Conservation (phyloP, 2,113 vertebrate species). For the Oncorhynchus keta region DNA sequence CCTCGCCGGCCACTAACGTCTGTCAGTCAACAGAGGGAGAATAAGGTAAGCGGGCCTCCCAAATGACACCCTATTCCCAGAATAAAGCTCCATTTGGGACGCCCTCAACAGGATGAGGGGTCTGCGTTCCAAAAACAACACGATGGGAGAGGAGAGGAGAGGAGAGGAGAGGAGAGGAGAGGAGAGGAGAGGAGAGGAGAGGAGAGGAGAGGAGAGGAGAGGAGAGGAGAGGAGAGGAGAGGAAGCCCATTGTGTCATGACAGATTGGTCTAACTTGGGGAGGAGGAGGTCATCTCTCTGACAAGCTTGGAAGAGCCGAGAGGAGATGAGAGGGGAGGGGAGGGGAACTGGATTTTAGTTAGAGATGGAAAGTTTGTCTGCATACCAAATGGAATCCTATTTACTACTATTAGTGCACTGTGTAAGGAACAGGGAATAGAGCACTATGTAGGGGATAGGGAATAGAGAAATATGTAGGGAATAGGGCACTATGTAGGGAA, state of each 20-base stretch:
- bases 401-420: too few relatives aligned
- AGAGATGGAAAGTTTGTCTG: conserved; percentile 49
- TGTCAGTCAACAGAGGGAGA: conserved; percentile 80
- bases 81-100: too few relatives aligned
- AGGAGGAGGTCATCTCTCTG: conserved; percentile 56
- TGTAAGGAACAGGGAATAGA: too few relatives aligned
- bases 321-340: conserved; percentile 25
- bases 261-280: conserved; percentile 78
- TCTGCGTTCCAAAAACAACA: conserved; percentile 88
- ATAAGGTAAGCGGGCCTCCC: conserved; percentile 62
- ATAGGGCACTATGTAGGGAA: too few relatives aligned
- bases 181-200: conserved; percentile 58
- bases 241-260: conserved; percentile 79
- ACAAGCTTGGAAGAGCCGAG: conserved; percentile 56
- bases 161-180: conserved; percentile 72
- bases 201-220: conserved; percentile 51
- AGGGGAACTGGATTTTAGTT: conserved; percentile 64
- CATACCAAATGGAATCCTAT: too few relatives aligned
- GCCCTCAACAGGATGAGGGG: conserved; percentile 46
- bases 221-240: conserved; percentile 58
- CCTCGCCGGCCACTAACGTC: conserved; percentile 72
- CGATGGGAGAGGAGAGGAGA: conserved; percentile 58
- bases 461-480: too few relatives aligned
- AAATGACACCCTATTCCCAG: too few relatives aligned
- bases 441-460: too few relatives aligned